Evolutionary conservation across 2,888 invertebrate species (phyloP), one percentile per base, ranked within the genome.

Genomic region (Andrena trimmerana): DNA sequence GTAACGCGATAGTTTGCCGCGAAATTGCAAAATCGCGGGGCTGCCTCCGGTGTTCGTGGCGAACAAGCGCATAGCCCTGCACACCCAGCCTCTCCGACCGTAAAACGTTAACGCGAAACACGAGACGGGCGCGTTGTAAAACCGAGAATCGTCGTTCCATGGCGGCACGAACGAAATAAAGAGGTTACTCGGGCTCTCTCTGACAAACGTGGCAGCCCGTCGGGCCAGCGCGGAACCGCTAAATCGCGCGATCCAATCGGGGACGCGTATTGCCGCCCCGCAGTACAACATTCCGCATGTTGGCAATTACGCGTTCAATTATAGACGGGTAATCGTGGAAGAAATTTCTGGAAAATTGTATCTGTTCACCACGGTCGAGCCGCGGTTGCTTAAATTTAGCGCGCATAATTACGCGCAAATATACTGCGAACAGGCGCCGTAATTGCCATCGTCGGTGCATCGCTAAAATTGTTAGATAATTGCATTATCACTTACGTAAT

Each of bases 1-100:
- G 88, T 78, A 85, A 87, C 75, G 77, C 77, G 75, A 78, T 85
- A 83, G 77, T 70, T 73, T 33, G 73, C 74, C 72, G 71, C 74
- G 77, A 83, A 86, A 86, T 87, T 86, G 75, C 83, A 57, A 83
- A 83, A 83, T 77, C 77, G 60, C 77, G 48, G 52, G 31, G 8
- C 10, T 65, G 24, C 42, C 54, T 50, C 24, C 48, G 48, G 33
- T 16, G 24, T 6, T 52, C 59, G 63, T n/a, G 27, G 16, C 31
- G 42, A 77, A 82, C 57, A 69, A 62, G 42, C 65, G 63, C 68
- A 68, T 63, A 65, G 68, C 57, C 52, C 50, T 10, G 13, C 33
- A 10, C 62, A 36, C n/a, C 10, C 29, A 8, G 2, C 50, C 33
- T 10, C 10, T 10, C 52, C 20, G 33, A 16, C 33, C 13, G 65